Evolutionary conservation across 2,888 invertebrate species (phyloP), one percentile per base, ranked within the genome.

Genomic region (Mythimna ferrago): DNA sequence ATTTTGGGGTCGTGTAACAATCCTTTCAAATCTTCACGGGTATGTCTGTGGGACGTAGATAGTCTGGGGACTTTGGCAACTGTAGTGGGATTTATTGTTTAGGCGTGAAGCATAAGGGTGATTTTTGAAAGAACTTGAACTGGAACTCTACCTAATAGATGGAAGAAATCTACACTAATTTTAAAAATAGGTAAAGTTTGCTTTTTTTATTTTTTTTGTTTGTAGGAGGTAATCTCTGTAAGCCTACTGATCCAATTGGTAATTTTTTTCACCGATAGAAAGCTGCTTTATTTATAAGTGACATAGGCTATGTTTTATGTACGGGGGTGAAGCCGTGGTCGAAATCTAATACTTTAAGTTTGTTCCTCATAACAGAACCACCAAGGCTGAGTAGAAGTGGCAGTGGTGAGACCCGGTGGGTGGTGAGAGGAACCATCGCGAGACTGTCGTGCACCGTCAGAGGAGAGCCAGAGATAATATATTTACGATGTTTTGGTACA

Each of bases 401-500:
- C 6, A 92, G 93, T 9, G 95, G 95, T n/a, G 95, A 94, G 78
- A 94, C 94, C 0, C 86, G 94, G 66, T 96, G 96, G 96, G 96
- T 96, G 16, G 92, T 96, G 2, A 90, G 96, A 75, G 96, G 95
- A 1, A 91, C 94, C 48, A 97, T 97, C 0, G 97, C 97, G 0
- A 93, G 97, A 64, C 96, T 97, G 71, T 94, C 96, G 63, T 97
- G 97, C 84, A 96, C 96, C 0, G 97, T 97, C 1, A 96, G 97
- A 79, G 97, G 97, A 61, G 97, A 97, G 76, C 97, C 97, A 19
- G 97, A 97, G 58, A 96, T 97, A 65, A 32, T 32, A 32, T 32
- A 32, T 32, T 32, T 32, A 32, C 32, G 3, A 2, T 32, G 32
- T 32, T 32, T 32, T 32, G 32, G 32, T 32, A 32, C 5, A 32